Evolutionary conservation across 1,140 invertebrate species (phyloP), one percentile per base, ranked within the genome.

Genomic region (Drosophila yakuba): DNA sequence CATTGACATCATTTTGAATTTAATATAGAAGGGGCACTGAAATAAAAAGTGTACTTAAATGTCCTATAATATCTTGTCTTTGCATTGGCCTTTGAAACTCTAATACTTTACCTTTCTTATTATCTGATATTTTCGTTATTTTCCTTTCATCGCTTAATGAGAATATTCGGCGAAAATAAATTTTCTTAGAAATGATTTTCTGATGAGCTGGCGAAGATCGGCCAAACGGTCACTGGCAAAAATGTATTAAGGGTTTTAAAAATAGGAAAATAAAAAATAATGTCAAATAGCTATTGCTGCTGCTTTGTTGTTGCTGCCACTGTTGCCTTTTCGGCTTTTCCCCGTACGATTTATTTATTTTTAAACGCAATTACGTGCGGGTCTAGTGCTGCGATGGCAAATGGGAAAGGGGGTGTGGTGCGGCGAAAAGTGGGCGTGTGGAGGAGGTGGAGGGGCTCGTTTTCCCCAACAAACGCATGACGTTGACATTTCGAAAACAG

Each of bases 311-410:
- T 10, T 61, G 50, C 15, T 51, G 60, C 20, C 52, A 32, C 41
- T 61, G 61, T 23, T 67, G 66, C 39, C 71, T 45, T 41, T 39
- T 51, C 69, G 28, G 23, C 32, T 39, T 20, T 63, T 50, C 41
- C 45, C 48, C 44, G 32, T 66, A 47, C 78, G 58, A 64, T 78
- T 81, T 82, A 78, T 85, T 88, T 86, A 86, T 83, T 88, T 86
- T 86, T 88, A 88, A 86, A 86, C 75, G 75, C 79, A 88, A 88
- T 86, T 86, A 86, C 84, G 76, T 76, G 75, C 52, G 55, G 47
- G 12, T 39, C 55, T 12, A 15, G 55, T 35, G 28, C 47, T 52
- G 32, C 10, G 38, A 12, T 45, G 12, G 15, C 32, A n/a, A 20
- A 32, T 10, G 23, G 10, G 48, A 12, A 5, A 5, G 20, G 59